Conservation (phyloP, 2,888 invertebrate genomes). For the Orchesella flavescens region DNA sequence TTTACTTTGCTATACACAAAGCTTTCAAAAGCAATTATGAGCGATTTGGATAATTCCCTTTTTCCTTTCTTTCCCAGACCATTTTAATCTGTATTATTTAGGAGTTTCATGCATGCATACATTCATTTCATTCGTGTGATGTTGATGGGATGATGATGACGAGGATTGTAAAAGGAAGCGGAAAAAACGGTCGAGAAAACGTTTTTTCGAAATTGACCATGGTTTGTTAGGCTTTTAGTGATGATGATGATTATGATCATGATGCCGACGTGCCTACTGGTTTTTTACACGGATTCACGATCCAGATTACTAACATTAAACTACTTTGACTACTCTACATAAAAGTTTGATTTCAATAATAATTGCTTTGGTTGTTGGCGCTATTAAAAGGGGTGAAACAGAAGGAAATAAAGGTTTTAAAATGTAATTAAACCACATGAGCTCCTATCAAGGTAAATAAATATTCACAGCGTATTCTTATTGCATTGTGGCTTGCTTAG, state of each 20-base stretch:
- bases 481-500: too few relatives aligned
- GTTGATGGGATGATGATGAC: slow-evolving; percentile 5
- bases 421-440: slow-evolving; percentile 25
- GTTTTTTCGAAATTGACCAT: slow-evolving; percentile 22
- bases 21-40: slow-evolving; percentile 53
- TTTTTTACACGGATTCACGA: slow-evolving; percentile 62
- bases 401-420: slow-evolving; percentile 33
- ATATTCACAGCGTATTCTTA: too few relatives aligned
- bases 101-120: slow-evolving; percentile 42
- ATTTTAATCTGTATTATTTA: slow-evolving; percentile 28
- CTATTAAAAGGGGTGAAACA: slow-evolving; percentile 21
- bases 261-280: slow-evolving; percentile 38
- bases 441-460: background rate
- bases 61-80: slow-evolving; percentile 35
- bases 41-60: slow-evolving; percentile 53
- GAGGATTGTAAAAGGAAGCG: slow-evolving; percentile 16
- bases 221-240: background rate
- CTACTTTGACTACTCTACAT: background rate
- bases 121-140: slow-evolving; percentile 31
- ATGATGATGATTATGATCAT: slow-evolving; percentile 5
- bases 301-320: slow-evolving; percentile 22
- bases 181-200: slow-evolving; percentile 22
- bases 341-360: slow-evolving; percentile 10
- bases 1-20: background rate
- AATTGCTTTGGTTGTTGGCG: slow-evolving; percentile 22